Evolutionary conservation across 2,797 vertebrate species (phyloP), one percentile per base, ranked within the genome.

Genomic region (Galaxias olidus): DNA sequence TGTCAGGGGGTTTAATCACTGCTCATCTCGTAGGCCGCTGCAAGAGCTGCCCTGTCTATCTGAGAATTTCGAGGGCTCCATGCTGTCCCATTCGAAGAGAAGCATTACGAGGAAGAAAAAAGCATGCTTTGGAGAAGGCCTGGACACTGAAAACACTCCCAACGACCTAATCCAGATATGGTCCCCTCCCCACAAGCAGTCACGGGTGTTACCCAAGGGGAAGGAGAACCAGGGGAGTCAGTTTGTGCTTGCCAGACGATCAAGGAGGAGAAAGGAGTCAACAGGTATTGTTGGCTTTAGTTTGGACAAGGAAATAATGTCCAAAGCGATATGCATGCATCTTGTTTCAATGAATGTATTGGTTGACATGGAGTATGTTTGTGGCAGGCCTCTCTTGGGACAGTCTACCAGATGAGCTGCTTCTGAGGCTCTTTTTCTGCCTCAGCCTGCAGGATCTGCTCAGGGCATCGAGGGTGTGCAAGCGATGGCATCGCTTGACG

Each of bases 331-430:
- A 10, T 45, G 52, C 10, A 57, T 9, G n/a, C 10, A 44, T 15
- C 1, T 19, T 55, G 18, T 41, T 46, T 45, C 1, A 44, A 13
- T 8, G 11, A 48, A 49, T 17, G 11, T 14, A 61, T 9, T 59
- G 8, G 40, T 50, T 61, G 8, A 11, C 10, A 17, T 10, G 0
- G 30, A 8, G 12, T 8, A 63, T 18, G 14, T 12, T 10, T 17
- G 14, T 52, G 6, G 1, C 77, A 94, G 95, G 82, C 14, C 12
- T 94, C 61, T 96, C 92, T 4, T 96, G 95, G 95, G 92, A 98
- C 72, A 82, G 82, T 0, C 89, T 99, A 1, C 96, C 96, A 0
- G 97, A 98, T 9, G 96, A 99, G 80, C 84, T 99, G 59, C 90
- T 99, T 1, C 73, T 98, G 59, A 84, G 89, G 41, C 91, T 98